Evolutionary conservation across 2,888 invertebrate species (phyloP).

Genomic region (Phyllotreta cruciferae): DNA sequence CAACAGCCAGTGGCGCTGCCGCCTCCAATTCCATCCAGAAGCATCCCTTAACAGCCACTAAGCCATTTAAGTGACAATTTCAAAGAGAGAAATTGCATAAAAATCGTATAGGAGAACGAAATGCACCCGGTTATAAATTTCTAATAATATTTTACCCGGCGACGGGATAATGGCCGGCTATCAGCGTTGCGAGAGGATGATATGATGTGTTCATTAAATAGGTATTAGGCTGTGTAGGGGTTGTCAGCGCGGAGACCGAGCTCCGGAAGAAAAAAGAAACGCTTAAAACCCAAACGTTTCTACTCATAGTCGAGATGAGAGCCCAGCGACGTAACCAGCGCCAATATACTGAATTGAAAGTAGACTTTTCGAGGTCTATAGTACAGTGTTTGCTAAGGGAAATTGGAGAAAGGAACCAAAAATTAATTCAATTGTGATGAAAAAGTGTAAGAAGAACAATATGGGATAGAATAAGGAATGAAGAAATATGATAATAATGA

Average conservation of each 20-base stretch:
- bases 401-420: no score
- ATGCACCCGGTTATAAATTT: slow-evolving; percentile 26
- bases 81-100: no score
- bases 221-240: slow-evolving; percentile 47
- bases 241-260: slow-evolving; percentile 40
- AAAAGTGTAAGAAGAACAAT: no score
- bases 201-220: slow-evolving; percentile 52
- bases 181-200: slow-evolving; percentile 40
- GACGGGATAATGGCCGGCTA: slow-evolving; percentile 26
- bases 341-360: background rate
- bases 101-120: no score
- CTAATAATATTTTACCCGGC: slow-evolving; percentile 36
- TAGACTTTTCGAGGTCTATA: no score
- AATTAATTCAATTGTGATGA: no score
- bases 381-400: no score
- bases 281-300: slow-evolving; percentile 49
- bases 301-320: slow-evolving; percentile 47
- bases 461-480: no score
- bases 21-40: no score
- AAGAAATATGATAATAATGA: no score
- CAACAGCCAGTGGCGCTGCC: slow-evolving; percentile 2
- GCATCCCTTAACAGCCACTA: background rate
- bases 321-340: slow-evolving; percentile 25
- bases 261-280: slow-evolving; percentile 42
- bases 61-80: background rate